phyloP scores from a whole-genome alignment of 2,113 vertebrate species.

The Lasiurus cinereus region DNA sequence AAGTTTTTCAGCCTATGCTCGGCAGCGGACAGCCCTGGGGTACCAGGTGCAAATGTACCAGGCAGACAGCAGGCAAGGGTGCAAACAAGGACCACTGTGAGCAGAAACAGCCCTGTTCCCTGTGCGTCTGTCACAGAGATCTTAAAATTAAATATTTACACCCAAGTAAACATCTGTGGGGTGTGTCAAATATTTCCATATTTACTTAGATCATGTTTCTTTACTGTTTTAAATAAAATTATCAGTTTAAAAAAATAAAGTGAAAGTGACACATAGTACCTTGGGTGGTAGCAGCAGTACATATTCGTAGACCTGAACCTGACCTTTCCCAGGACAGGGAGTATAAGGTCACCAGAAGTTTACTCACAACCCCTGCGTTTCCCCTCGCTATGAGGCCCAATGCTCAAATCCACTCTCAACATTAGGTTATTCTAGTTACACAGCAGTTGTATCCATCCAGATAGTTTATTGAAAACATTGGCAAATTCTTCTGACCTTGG shows the following conservation, averaged over 20 bases:
- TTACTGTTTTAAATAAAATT: constrained; percentile 81
- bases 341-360: constrained; percentile 54
- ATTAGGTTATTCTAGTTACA: constrained; percentile 44
- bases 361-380: constrained; percentile 34
- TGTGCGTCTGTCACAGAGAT: not conserved
- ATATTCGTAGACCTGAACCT: constrained; percentile 36
- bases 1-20: not conserved
- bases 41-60: not conserved
- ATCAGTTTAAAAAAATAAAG: constrained; percentile 75
- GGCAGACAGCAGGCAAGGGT: not conserved
- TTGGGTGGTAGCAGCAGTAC: constrained; percentile 44
- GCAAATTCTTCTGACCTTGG: constrained; percentile 77
- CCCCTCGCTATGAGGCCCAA: constrained; percentile 68
- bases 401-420: constrained; percentile 62
- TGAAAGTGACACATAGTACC: constrained; percentile 76
- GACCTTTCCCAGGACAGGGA: constrained; percentile 48
- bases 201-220: constrained; percentile 64
- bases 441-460: not conserved
- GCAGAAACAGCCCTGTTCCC: not conserved
- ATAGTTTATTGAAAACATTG: constrained; percentile 78
- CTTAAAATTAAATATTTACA: constrained; percentile 75
- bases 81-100: not conserved
- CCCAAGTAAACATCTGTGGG: constrained; percentile 68
- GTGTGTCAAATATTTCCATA: constrained; percentile 74
- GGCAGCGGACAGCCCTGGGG: not conserved